Percentiles rank a stretch among this genome's conserved stretches.
Evolutionary conservation across 2,888 invertebrate species (phyloP).

Genomic region (Halocaridina rubra): DNA sequence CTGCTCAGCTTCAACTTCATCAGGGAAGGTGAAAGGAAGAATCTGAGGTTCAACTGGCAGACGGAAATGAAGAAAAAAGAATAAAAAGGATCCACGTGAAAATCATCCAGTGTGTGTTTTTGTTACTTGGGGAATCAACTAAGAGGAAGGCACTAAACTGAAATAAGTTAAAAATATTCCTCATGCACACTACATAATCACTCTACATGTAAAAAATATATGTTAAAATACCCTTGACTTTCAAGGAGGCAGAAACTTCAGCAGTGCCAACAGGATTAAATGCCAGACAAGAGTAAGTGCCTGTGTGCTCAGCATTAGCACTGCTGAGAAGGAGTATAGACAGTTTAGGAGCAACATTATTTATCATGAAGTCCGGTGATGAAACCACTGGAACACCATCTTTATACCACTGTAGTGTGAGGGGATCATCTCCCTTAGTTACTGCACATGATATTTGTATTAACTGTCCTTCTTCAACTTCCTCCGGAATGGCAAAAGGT

Average conservation of each 20-base stretch:
- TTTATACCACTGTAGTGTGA: constrained; percentile 66
- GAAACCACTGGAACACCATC: constrained; percentile 65
- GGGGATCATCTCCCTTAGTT: constrained; percentile 67
- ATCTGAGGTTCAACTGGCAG: constrained; percentile 46
- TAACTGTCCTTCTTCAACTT: constrained; percentile 62
- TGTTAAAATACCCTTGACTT: not conserved
- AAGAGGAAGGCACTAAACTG: too few species aligned
- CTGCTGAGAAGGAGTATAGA: constrained; percentile 72
- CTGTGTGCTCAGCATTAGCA: constrained; percentile 63
- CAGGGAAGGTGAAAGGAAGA: constrained; percentile 52
- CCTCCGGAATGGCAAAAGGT: constrained; percentile 47
- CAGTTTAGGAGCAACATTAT: constrained; percentile 73
- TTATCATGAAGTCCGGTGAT: constrained; percentile 71
- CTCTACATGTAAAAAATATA: too few species aligned
- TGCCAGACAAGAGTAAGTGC: constrained; percentile 64
- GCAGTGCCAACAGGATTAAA: constrained; percentile 62
- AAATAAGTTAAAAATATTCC: too few species aligned
- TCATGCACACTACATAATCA: not conserved
- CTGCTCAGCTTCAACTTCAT: constrained; percentile 52
- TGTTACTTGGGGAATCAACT: too few species aligned
- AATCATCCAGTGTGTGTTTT: too few species aligned
- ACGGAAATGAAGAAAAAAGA: not conserved
- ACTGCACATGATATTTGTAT: constrained; percentile 67
- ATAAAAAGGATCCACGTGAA: not conserved
- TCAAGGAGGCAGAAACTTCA: constrained; percentile 9